Evolutionary conservation across 1,140 invertebrate genomes (phyloP), one percentile per base, ranked within the genome.

Genomic region (Solenopsis invicta): DNA sequence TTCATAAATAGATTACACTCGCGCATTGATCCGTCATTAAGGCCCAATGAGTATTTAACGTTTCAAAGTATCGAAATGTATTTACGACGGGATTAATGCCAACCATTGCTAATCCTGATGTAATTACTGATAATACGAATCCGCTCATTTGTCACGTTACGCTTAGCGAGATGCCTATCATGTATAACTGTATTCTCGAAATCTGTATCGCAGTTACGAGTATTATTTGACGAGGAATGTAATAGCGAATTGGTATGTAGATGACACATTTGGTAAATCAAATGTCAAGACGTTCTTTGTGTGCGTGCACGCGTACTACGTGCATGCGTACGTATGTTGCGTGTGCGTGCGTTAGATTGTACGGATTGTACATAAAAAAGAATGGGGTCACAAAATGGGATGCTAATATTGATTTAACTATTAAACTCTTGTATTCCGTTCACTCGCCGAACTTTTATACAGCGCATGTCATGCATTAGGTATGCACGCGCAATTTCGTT

Each of bases 111-210:
- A 88, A 87, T 84, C 54, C 78, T 18, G 66, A 90, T 89, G 86
- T 87, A 85, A 89, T 89, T 90, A 85, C 89, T 80, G 84, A 87
- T 76, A 67, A 89, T 88, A 67, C 41, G 74, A 86, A 82, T 86
- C 71, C 77, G 72, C 61, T 88, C 67, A 89, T 89, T 77, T 89
- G 82, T 89, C 88, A 88, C 76, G 69, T 74, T 61, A 76, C 48
- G 45, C 52, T 56, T 75, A 78, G 80, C 45, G 81, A 89, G 72
- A 84, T 69, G 64, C 21, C 56, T 85, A 67, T 85, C 86, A 85
- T 67, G 75, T 69, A 85, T 82, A 80, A 85, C 62, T 75, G 21
- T 69, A 84, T 78, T 37, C 52, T 37, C 72, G 34, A 78, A 87
- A 89, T 89, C 50, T 80, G n/a, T 50, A 87, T 87, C 37, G 50